These are phyloP conservation scores for Agonopterix alstromeriana DNA, from an alignment of 2,888 invertebrate species.

Conservation along the genomic window DNA sequence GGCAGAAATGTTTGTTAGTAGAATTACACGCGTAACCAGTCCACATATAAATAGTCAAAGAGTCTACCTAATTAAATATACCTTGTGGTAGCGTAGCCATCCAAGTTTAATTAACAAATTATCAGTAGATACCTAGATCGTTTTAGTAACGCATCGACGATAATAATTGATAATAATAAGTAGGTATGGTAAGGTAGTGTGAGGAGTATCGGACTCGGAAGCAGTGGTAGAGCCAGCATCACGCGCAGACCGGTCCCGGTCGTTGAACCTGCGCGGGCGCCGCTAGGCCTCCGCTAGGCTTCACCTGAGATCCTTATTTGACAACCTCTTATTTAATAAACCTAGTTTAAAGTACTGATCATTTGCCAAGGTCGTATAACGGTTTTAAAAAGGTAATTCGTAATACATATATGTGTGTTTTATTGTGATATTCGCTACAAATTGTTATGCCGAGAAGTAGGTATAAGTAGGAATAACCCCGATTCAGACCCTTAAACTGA, in stretches of 20 bases:
- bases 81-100: background rate
- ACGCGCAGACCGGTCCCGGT: slow-evolving; percentile 61
- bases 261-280: slow-evolving; percentile 46
- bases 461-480: too few relatives aligned
- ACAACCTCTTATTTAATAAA: slow-evolving; percentile 15
- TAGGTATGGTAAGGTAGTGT: background rate
- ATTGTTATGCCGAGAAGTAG: too few relatives aligned
- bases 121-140: background rate
- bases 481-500: too few relatives aligned
- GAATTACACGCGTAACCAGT: too few relatives aligned
- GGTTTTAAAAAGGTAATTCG: too few relatives aligned
- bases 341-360: too few relatives aligned
- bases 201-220: slow-evolving; percentile 28
- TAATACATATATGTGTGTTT: too few relatives aligned
- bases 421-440: too few relatives aligned
- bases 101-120: background rate
- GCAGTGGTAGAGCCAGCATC: slow-evolving; percentile 30
- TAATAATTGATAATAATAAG: background rate
- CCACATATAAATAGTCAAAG: too few relatives aligned
- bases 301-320: slow-evolving; percentile 41
- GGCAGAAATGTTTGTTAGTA: too few relatives aligned
- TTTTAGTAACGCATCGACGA: background rate
- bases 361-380: too few relatives aligned
- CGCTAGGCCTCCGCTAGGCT: slow-evolving; percentile 44
- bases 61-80: background rate